Evolutionary conservation across 2,113 vertebrate genomes (phyloP).

Genomic region (Platichthys flesus): DNA sequence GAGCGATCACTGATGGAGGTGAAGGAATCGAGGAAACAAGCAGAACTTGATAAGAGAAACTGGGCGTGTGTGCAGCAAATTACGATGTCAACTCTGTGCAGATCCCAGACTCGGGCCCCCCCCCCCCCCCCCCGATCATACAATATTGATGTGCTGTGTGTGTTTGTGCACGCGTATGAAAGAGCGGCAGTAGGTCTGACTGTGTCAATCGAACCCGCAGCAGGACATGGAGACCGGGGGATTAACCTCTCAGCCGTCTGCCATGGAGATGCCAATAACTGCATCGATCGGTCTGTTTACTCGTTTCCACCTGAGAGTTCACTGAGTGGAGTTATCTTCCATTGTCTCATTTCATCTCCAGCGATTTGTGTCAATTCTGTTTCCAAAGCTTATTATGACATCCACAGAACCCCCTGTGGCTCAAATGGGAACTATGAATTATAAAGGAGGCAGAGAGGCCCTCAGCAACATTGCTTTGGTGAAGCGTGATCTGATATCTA

Average conservation of each 20-base stretch:
- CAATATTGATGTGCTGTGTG: conserved; percentile 62
- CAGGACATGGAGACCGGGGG: conserved; percentile 41
- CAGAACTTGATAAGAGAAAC: conserved; percentile 9
- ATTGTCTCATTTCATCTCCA: conserved; percentile 17
- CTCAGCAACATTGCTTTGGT: conserved; percentile 18
- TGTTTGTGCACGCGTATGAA: conserved; percentile 13
- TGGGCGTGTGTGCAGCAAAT: neutral
- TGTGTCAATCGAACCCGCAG: conserved; percentile 51
- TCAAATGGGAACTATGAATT: neutral
- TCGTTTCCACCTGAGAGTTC: conserved; percentile 17
- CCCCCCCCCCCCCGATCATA: conserved; percentile 29
- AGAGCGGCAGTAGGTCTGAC: conserved; percentile 34
- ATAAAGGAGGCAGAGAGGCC: conserved; percentile 1
- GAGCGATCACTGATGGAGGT: conserved; percentile 13
- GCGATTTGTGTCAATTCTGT: neutral
- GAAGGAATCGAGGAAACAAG: conserved; percentile 10
- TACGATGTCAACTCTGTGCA: conserved; percentile 3
- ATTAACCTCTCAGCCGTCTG: conserved; percentile 52
- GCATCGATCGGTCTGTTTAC: conserved; percentile 37
- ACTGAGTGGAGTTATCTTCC: conserved; percentile 18
- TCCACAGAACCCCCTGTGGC: neutral
- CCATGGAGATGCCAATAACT: conserved; percentile 36
- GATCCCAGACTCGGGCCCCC: conserved; percentile 16
- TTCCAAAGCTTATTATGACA: neutral
- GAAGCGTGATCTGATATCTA: neutral